Evolutionary conservation across 2,888 invertebrate genomes (phyloP), one percentile per base, ranked within the genome.

Genomic region (Gymnosoma rotundatum): DNA sequence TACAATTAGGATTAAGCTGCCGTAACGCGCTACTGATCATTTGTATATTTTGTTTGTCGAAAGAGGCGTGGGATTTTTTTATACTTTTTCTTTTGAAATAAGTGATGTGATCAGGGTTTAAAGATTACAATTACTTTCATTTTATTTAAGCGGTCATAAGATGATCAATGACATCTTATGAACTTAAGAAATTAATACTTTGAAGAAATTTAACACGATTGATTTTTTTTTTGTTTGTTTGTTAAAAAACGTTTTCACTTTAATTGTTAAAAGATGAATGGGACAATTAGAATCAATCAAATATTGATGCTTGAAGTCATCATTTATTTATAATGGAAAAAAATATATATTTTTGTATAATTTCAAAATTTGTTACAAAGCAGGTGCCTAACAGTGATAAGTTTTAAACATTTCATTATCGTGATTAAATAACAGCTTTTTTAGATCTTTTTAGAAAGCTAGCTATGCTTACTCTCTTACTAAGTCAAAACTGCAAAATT

Each of bases 41-140:
- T 60, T 58, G 20, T 3, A 20, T 61, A 2, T 25, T 2, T 25
- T 25, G 25, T 45, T 38, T 52, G n/a, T 52, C 8, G 45, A 74
- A 50, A 78, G 63, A 78, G 66, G 66, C 70, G 85, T 78, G 85
- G 78, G 74, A 72, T 74, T 66, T 74, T 58, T 66, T 38, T 1
- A 38, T 61, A 36, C 67, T 56, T 18, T 70, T 66, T 25, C 18
- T 52, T 61, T 45, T 66, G 16, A 48, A 48, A 48, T 14, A 6
- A 48, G 42, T 42, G 32, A 42, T 1, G 2, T 42, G 10, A 42
- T 42, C 42, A 25, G 14, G 50, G 18, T 52, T 69, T 18, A 9
- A 16, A 20, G 66, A 79, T 81, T 69, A 81, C 56, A 80, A 80
- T 81, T 69, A 58, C 58, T 69, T 81, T 81, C 48, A 54, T 67